phyloP scores from a whole-genome alignment of 2,797 vertebrate species.

The Morelia viridis region DNA sequence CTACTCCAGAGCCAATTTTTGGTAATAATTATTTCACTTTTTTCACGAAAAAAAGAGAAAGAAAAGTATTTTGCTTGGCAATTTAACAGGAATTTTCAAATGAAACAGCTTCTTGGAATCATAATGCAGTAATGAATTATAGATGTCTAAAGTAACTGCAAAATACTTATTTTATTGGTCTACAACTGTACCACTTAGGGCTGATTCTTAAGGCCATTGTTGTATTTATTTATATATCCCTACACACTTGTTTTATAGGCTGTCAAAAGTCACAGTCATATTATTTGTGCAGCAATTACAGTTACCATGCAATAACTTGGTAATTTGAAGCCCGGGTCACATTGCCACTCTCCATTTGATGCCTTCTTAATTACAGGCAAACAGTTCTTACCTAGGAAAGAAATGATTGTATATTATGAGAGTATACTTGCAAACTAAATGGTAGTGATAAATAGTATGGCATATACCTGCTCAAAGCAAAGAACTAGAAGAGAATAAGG shows the following conservation, averaged over 20 bases:
- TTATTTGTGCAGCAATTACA: background rate
- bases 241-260: background rate
- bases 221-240: background rate
- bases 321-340: background rate
- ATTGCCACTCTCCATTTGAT: background rate
- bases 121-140: background rate
- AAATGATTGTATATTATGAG: background rate
- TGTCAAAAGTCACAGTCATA: background rate
- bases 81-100: constrained; percentile 12
- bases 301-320: background rate
- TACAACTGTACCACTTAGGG: background rate
- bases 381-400: background rate
- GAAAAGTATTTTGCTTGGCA: constrained; percentile 10
- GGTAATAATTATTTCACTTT: constrained; percentile 67
- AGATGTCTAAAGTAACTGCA: background rate
- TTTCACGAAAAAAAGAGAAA: constrained; percentile 7
- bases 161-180: background rate
- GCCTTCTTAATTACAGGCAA: background rate
- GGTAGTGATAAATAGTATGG: background rate
- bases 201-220: background rate
- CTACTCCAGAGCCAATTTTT: constrained; percentile 78
- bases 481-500: background rate
- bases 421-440: background rate
- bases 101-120: constrained; percentile 15
- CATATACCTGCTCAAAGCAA: background rate